These are phyloP conservation scores for Scaptomyza polygonia DNA, from an alignment of 2,888 invertebrate species.

Conservation along the genomic window DNA sequence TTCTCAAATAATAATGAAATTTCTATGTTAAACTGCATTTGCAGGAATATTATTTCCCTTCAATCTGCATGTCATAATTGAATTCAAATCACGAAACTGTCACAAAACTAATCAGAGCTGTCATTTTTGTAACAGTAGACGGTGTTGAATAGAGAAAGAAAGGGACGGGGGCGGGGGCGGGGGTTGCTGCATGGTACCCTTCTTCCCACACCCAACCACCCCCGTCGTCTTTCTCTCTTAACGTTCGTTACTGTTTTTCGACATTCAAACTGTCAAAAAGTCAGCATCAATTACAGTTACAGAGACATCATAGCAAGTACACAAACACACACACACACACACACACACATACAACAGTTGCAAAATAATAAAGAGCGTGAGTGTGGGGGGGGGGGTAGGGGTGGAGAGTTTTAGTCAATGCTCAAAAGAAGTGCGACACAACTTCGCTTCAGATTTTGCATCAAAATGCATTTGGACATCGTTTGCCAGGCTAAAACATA, in stretches of 20 bases:
- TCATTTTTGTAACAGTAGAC: conserved; percentile 63
- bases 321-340: conserved; percentile 36
- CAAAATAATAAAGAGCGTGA: conserved; percentile 13
- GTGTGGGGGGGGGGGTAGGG: too few relatives aligned
- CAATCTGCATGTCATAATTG: conserved; percentile 73
- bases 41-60: background rate
- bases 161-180: too few relatives aligned
- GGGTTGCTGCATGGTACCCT: conserved; percentile 15
- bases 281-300: conserved; percentile 82
- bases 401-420: conserved; percentile 9
- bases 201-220: background rate
- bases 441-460: conserved; percentile 70
- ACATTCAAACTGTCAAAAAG: conserved; percentile 83
- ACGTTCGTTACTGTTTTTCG: conserved; percentile 52
- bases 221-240: conserved; percentile 1
- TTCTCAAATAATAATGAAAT: conserved; percentile 24
- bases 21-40: conserved; percentile 17
- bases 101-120: conserved; percentile 78
- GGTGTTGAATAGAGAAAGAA: background rate
- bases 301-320: conserved; percentile 64
- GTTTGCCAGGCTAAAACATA: conserved; percentile 6
- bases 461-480: conserved; percentile 73
- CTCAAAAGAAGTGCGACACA: conserved; percentile 70
- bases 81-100: conserved; percentile 81
- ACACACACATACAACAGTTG: conserved; percentile 22